phyloP scores from a whole-genome alignment of 2,888 invertebrate species.

The Tetranychus truncatus region DNA sequence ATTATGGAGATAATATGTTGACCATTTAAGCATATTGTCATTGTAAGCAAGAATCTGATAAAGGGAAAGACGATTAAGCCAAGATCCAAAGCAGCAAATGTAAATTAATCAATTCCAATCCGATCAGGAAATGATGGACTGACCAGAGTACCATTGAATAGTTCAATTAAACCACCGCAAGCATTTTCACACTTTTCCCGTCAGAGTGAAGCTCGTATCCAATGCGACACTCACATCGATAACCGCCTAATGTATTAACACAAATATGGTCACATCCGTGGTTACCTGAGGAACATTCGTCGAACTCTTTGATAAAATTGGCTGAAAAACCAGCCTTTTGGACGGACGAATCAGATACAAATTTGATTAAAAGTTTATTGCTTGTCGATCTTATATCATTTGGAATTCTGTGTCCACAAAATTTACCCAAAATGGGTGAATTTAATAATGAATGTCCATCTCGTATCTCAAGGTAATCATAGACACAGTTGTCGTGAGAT shows the following conservation, averaged over 20 bases:
- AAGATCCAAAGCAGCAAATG: too few relatives aligned
- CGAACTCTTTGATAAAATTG: constrained; percentile 88
- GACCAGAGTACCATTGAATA: constrained; percentile 75
- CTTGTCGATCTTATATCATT: constrained; percentile 77
- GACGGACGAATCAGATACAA: constrained; percentile 88
- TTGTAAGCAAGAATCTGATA: too few relatives aligned
- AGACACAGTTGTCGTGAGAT: constrained; percentile 93
- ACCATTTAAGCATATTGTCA: too few relatives aligned
- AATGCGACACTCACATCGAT: constrained; percentile 76
- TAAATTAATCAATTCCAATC: too few relatives aligned
- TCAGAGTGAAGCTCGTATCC: constrained; percentile 93
- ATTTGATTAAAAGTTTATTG: constrained; percentile 77
- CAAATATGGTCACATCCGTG: constrained; percentile 94
- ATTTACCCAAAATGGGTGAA: constrained; percentile 42
- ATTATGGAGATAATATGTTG: too few relatives aligned
- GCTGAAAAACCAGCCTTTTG: constrained; percentile 95
- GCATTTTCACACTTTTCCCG: constrained; percentile 97
- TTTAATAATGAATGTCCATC: constrained; percentile 46
- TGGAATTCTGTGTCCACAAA: constrained; percentile 86
- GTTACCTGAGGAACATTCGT: constrained; percentile 66
- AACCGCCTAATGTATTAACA: constrained; percentile 68
- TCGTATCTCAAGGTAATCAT: constrained; percentile 85
- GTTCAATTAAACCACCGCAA: constrained; percentile 76
- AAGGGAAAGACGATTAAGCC: too few relatives aligned
- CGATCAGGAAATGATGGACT: constrained; percentile 76